Evolutionary conservation across 2,797 vertebrate species (phyloP).

Genomic region (Ficedula albicollis): DNA sequence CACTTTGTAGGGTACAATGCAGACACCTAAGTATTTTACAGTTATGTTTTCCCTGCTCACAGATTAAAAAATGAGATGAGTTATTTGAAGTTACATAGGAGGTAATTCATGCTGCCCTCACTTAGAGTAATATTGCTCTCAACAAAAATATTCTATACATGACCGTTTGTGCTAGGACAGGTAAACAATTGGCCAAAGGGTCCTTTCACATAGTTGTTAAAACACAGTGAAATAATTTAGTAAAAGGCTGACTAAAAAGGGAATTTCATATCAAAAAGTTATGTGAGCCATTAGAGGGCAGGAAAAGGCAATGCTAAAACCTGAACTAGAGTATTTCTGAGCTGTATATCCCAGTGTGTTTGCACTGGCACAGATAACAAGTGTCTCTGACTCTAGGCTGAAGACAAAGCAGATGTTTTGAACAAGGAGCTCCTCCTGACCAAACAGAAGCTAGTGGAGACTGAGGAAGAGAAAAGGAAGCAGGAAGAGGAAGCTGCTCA

Average conservation of each 20-base stretch:
- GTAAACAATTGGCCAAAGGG: background rate
- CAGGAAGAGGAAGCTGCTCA: conserved; percentile 96
- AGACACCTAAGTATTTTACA: background rate
- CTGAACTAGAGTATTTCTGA: background rate
- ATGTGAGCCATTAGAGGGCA: background rate
- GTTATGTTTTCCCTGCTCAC: background rate
- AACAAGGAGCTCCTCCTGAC: conserved; percentile 97
- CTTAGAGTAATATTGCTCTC: background rate
- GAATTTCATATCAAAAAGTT: background rate
- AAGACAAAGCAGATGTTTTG: conserved; percentile 96
- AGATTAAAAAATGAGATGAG: background rate
- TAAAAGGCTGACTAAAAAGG: background rate
- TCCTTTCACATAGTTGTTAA: background rate
- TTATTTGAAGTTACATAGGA: background rate
- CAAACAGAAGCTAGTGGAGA: conserved; percentile 94
- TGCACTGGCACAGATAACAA: background rate
- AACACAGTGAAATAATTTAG: background rate
- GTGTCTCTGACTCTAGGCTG: conserved; percentile 78
- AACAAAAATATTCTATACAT: background rate
- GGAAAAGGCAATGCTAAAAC: background rate
- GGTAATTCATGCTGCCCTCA: background rate
- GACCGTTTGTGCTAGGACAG: background rate
- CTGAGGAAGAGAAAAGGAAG: conserved; percentile 93
- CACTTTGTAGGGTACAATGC: background rate
- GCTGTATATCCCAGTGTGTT: background rate